A percentile compares a stretch with the other conserved stretches of the same genome.
Conservation (phyloP, 2,797 vertebrate genomes). For the Oryzias dopingdopingensis region DNA sequence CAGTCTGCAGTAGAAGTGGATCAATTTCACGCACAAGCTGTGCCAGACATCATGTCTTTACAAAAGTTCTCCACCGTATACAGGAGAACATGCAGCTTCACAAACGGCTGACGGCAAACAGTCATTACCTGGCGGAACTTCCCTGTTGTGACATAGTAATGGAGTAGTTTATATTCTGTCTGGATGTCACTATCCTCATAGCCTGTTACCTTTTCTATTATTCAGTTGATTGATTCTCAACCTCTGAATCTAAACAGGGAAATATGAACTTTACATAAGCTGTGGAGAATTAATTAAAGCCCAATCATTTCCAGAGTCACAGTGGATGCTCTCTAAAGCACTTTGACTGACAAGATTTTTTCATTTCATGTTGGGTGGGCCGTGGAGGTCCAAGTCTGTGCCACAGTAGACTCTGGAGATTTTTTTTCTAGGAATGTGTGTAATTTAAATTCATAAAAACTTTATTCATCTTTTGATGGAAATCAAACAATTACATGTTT, state of each 20-base stretch:
- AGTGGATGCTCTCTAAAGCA: slow-evolving; percentile 63
- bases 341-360: slow-evolving; percentile 58
- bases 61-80: slow-evolving; percentile 4
- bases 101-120: slow-evolving; percentile 4
- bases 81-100: slow-evolving; percentile 17
- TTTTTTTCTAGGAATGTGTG: slow-evolving; percentile 5
- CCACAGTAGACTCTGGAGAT: slow-evolving; percentile 17
- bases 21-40: slow-evolving; percentile 5
- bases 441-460: background rate
- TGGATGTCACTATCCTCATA: slow-evolving; percentile 58
- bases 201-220: slow-evolving; percentile 75
- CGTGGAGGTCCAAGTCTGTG: slow-evolving; percentile 32
- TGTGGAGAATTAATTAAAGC: slow-evolving; percentile 73
- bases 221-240: slow-evolving; percentile 75
- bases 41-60: background rate
- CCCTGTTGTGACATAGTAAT: slow-evolving; percentile 53
- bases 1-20: background rate
- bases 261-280: slow-evolving; percentile 76
- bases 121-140: slow-evolving; percentile 39
- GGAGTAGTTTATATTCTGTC: slow-evolving; percentile 60
- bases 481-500: too few species aligned
- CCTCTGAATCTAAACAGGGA: slow-evolving; percentile 72
- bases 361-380: background rate
- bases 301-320: slow-evolving; percentile 72
- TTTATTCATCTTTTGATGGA: too few species aligned